Base-by-base conservation (phyloP, 30 jellyfish, hydroid and myxozoan genomes). In the Hydractinia symbiolongicarpus region DNA sequence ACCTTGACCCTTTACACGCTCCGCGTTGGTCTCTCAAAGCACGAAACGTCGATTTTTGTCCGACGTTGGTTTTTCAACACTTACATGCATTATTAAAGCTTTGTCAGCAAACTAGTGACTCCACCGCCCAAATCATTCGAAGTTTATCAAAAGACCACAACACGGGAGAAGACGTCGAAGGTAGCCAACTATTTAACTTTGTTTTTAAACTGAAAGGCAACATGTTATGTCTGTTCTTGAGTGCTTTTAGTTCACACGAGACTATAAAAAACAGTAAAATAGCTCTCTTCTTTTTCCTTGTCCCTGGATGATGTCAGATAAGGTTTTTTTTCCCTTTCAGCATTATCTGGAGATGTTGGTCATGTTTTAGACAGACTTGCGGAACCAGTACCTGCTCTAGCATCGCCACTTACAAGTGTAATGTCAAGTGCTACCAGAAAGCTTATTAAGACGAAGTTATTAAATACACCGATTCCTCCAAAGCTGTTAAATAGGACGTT, bases 1-100 rank as follows among this genome's bases (percentile, higher is more conserved):
- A 93, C 72, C 76, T 93, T 73, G 89, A 93, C 75, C 96, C 98
- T 1, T 50, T 84, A 55, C 89, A 84, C 52, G 98, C 98, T 54
- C 98, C 98, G 17, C 70, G 60, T 17, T 93, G 98, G 98, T 79
- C 94, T 6, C 20, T 93, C 19, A 79, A 95, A 55, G 94, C 96
- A 53, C 79, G 98, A 11, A n/a, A 84, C 8, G 80, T 83, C 9
- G 98, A 93, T 4, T 55, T 56, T 54, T 80, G 95, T 76, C 53
- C 82, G 20, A 83, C 98, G 5, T 79, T 79, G 10, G 82, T 93
- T 8, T 76, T 78, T 74, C 88, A 88, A 53, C 95, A 87, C 71
- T 79, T 93, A 40, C 19, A 70, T 60, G 82, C 93, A 16, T 81
- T 77, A 64, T 76, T 93, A 21, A 75, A 79, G 15, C 87, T 93